Conservation (phyloP, 2,888 invertebrate species). For the Sinohyriopsis cumingii region DNA sequence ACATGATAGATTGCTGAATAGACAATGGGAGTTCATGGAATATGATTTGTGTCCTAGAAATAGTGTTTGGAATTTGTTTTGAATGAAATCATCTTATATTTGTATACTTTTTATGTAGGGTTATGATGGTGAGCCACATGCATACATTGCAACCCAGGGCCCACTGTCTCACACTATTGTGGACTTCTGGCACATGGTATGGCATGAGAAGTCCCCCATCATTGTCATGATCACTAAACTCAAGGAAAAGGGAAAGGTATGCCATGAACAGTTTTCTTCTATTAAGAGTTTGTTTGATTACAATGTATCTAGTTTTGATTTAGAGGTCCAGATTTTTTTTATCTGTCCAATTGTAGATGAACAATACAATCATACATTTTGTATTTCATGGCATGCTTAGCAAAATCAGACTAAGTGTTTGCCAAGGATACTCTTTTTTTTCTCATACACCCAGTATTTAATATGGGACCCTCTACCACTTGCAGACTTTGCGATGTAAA, state of each 20-base stretch:
- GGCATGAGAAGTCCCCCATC: conserved; percentile 76
- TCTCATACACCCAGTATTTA: too few relatives aligned
- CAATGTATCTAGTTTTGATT: neutral
- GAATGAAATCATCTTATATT: too few relatives aligned
- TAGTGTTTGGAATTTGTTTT: too few relatives aligned
- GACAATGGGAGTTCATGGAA: too few relatives aligned
- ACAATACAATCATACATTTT: too few relatives aligned
- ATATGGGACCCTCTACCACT: too few relatives aligned
- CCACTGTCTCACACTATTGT: conserved; percentile 90
- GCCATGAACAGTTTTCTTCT: neutral
- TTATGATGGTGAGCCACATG: conserved; percentile 88
- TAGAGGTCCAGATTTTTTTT: neutral
- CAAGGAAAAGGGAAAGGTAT: conserved; percentile 80
- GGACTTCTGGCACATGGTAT: conserved; percentile 94
- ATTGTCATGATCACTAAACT: conserved; percentile 94
- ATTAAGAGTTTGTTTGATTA: neutral
- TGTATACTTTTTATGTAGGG: conserved; percentile 77
- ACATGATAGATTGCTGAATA: too few relatives aligned
- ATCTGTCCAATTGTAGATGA: neutral
- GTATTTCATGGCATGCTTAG: too few relatives aligned
- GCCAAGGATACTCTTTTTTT: too few relatives aligned
- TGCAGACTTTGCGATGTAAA: too few relatives aligned
- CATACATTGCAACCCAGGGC: conserved; percentile 94
- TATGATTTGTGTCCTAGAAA: too few relatives aligned
- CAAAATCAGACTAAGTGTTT: too few relatives aligned